These are phyloP conservation scores for Lycaena phlaeas DNA, from an alignment of 2,888 invertebrate species.

Conservation along the genomic window DNA sequence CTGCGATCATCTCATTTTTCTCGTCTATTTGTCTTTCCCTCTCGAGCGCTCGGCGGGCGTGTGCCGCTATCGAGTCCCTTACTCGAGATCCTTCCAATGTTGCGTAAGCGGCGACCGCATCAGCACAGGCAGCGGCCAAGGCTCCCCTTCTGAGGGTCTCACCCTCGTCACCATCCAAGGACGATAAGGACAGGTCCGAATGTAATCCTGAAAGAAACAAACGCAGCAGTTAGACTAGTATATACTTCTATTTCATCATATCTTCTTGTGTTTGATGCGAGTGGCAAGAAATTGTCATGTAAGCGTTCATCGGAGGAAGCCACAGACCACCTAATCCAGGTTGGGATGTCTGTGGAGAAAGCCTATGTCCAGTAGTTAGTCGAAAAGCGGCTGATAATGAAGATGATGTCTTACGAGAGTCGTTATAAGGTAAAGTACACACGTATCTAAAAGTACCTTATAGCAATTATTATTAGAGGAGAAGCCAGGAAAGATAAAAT, in stretches of 20 bases:
- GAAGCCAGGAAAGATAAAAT: no score
- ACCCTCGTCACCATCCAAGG: conserved; percentile 71
- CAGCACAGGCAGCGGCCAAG: conserved; percentile 81
- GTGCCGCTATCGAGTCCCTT: conserved; percentile 83
- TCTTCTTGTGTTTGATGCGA: no score
- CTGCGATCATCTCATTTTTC: conserved; percentile 84
- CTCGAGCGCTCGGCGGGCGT: conserved; percentile 82
- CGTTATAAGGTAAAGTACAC: no score
- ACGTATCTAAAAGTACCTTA: not conserved
- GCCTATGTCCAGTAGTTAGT: no score
- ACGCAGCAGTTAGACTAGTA: not conserved
- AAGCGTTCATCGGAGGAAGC: no score
- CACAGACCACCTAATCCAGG: no score
- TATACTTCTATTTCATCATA: no score
- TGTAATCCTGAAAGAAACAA: conserved; percentile 68
- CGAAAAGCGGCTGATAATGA: no score
- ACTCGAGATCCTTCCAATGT: conserved; percentile 83
- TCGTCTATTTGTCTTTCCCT: conserved; percentile 86
- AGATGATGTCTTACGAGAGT: no score
- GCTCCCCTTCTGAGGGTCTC: conserved; percentile 74
- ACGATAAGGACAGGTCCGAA: conserved; percentile 78
- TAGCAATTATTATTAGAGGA: no score
- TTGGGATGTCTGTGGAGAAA: no score
- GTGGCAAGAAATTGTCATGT: no score
- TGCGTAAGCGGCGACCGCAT: conserved; percentile 80